Evolutionary conservation across 2,113 vertebrate species (phyloP).

Genomic region (Oncorhynchus kisutch): DNA sequence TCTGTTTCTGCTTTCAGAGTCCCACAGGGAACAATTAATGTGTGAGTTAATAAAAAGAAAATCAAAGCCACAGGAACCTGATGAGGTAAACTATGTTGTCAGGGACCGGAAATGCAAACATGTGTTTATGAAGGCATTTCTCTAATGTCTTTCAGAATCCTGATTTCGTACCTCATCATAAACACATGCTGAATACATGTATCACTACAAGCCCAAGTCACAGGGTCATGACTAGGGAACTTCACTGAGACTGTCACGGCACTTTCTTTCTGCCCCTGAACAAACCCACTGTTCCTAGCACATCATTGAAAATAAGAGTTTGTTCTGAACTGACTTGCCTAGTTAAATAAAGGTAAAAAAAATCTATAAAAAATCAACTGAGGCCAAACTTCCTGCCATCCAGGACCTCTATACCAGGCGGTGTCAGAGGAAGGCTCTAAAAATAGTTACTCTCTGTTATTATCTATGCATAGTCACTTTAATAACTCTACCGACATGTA

Average conservation of each 20-base stretch:
- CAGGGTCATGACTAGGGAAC: background rate
- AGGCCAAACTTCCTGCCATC: too few relatives aligned
- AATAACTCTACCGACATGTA: too few relatives aligned
- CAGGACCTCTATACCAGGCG: too few relatives aligned
- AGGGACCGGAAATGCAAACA: conserved; percentile 32
- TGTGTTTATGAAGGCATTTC: conserved; percentile 22
- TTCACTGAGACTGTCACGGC: too few relatives aligned
- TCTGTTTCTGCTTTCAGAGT: background rate
- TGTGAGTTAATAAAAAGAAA: conserved; percentile 32
- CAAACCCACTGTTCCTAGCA: too few relatives aligned
- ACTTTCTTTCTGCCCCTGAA: background rate
- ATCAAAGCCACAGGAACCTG: background rate
- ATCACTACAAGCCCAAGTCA: conserved; percentile 14
- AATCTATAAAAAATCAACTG: too few relatives aligned
- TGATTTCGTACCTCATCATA: conserved; percentile 5
- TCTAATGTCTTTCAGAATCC: conserved; percentile 18
- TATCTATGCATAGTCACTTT: too few relatives aligned
- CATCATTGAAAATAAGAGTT: too few relatives aligned
- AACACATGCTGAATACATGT: conserved; percentile 11
- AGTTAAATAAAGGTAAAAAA: too few relatives aligned
- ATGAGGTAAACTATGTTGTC: conserved; percentile 28
- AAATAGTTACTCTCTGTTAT: too few relatives aligned
- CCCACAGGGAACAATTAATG: background rate
- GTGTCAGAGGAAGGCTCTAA: too few relatives aligned
- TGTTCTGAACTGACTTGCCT: too few relatives aligned